These are phyloP conservation scores for Pseudocheirus occidentalis DNA, from an alignment of 2,797 vertebrate genomes.

Conservation along the genomic window DNA sequence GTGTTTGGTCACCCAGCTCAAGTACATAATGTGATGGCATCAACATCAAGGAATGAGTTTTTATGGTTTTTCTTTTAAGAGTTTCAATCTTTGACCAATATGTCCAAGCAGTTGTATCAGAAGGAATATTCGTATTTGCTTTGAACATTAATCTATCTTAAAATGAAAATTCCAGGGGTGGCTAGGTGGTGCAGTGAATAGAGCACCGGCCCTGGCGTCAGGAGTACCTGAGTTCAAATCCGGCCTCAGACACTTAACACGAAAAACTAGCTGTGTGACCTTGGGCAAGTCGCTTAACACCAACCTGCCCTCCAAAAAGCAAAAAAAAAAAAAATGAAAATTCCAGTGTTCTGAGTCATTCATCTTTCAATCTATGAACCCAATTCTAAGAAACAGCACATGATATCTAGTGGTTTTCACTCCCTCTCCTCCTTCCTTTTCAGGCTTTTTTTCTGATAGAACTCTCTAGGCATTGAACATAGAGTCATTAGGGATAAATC, in stretches of 20 bases:
- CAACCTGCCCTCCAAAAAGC: too few species aligned
- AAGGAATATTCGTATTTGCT: neutral
- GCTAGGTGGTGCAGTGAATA: too few species aligned
- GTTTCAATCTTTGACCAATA: conserved; percentile 10
- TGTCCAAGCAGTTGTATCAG: neutral
- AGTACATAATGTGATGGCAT: neutral
- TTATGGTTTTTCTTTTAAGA: neutral
- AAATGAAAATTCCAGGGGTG: neutral
- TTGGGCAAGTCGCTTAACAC: too few species aligned
- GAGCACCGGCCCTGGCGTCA: too few species aligned
- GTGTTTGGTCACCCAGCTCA: neutral
- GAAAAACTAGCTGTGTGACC: too few species aligned
- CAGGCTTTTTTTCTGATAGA: neutral
- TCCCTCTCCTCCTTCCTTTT: neutral
- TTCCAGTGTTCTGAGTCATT: neutral
- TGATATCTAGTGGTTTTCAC: neutral
- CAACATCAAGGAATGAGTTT: neutral
- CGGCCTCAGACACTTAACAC: too few species aligned
- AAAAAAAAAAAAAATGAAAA: neutral
- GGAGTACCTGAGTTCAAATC: too few species aligned
- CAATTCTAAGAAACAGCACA: neutral
- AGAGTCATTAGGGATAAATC: neutral
- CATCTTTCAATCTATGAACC: neutral
- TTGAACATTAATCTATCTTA: neutral
- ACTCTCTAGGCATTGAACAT: conserved; percentile 8